A percentile compares a stretch with the other conserved stretches of the same genome.
phyloP scores from a whole-genome alignment of 2,797 vertebrate species.

The Propithecus perrieri region DNA sequence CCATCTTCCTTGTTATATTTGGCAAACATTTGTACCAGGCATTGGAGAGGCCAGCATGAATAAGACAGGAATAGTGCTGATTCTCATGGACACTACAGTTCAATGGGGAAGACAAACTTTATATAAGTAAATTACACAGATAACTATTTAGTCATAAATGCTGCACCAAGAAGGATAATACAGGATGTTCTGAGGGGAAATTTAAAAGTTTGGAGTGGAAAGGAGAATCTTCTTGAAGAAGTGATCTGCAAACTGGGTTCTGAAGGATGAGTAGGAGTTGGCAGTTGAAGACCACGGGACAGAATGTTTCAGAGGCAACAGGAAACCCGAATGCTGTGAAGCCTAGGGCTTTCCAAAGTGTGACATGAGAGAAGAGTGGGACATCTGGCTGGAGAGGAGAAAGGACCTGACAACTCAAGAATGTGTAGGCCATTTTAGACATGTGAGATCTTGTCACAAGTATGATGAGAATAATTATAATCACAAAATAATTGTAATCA shows the following conservation, averaged over 20 bases:
- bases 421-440: background rate
- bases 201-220: background rate
- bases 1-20: background rate
- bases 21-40: background rate
- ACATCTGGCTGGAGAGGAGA: background rate
- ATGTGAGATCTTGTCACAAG: background rate
- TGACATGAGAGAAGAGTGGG: background rate
- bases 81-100: background rate
- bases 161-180: background rate
- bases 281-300: background rate
- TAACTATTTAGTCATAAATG: background rate
- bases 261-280: background rate
- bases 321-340: background rate
- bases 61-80: background rate
- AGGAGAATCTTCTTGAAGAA: background rate
- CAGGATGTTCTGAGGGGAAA: background rate
- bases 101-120: background rate
- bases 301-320: background rate
- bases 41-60: background rate
- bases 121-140: background rate
- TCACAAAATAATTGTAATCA: background rate
- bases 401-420: background rate
- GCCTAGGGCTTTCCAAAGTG: background rate
- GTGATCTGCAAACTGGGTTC: background rate
- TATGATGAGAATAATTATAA: background rate